Percentiles rank a stretch among this genome's conserved stretches.
These are phyloP conservation scores for Drosophila buzzatii DNA, from an alignment of 2,888 invertebrate species.

Conservation along the genomic window DNA sequence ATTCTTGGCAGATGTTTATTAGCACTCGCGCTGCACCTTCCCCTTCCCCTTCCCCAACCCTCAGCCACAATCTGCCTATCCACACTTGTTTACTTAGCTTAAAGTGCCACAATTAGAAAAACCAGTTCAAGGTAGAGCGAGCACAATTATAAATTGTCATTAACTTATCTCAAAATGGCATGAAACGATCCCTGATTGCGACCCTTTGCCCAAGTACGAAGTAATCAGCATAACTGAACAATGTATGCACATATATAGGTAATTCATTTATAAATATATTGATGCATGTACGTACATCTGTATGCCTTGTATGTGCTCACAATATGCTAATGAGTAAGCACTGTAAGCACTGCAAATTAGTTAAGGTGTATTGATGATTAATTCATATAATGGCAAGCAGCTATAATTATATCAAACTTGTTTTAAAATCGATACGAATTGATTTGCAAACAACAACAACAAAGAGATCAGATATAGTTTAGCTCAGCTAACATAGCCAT, in stretches of 20 bases:
- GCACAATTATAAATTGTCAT: conserved; percentile 29
- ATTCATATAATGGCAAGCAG: no score
- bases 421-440: neutral
- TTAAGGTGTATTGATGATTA: neutral
- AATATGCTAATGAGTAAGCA: conserved; percentile 38
- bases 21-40: neutral
- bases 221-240: conserved; percentile 6
- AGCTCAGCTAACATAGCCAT: neutral
- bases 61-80: neutral
- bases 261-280: neutral
- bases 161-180: conserved; percentile 25
- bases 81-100: neutral
- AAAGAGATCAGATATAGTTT: neutral
- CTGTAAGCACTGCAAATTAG: neutral
- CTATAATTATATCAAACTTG: no score
- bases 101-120: conserved; percentile 24
- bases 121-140: conserved; percentile 20
- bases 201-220: conserved; percentile 20
- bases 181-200: conserved; percentile 16
- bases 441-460: neutral
- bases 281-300: neutral
- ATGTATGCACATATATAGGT: neutral
- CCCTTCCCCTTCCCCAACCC: neutral
- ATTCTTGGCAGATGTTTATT: conserved; percentile 37
- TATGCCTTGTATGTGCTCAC: neutral